Evolutionary conservation across 2,113 vertebrate species (phyloP).

Genomic region (Trematomus loennbergii): DNA sequence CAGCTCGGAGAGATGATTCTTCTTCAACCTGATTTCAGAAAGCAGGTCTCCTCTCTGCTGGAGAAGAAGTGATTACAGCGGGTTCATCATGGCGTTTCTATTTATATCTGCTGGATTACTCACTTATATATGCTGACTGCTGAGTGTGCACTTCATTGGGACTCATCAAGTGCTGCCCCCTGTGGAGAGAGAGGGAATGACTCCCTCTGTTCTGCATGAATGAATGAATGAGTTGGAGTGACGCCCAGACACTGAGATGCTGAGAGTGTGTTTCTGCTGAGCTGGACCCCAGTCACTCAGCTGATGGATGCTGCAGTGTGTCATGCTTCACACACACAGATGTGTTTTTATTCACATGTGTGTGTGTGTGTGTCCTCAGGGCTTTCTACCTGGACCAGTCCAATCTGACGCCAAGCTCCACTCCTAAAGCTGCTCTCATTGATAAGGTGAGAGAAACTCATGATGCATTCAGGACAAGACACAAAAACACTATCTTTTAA

Average conservation of each 20-base stretch:
- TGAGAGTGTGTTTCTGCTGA: conserved; percentile 74
- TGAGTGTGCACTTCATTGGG: conserved; percentile 75
- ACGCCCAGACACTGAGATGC: conserved; percentile 64
- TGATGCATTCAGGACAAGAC: not conserved
- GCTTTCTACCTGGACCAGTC: conserved; percentile 97
- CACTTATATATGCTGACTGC: conserved; percentile 68
- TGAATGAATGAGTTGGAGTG: conserved; percentile 80
- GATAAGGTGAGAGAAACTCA: conserved; percentile 92
- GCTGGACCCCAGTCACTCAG: conserved; percentile 62
- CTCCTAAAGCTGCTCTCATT: conserved; percentile 95
- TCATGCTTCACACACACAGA: not conserved
- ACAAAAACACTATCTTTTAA: too few species aligned
- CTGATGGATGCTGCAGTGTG: conserved; percentile 19
- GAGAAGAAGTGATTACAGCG: conserved; percentile 31
- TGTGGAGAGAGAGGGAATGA: conserved; percentile 30
- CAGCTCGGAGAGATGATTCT: too few species aligned
- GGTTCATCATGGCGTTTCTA: conserved; percentile 67
- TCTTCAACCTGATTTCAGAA: too few species aligned
- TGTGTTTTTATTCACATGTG: not conserved
- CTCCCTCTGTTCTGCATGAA: conserved; percentile 46
- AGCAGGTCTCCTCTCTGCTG: too few species aligned
- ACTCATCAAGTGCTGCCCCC: conserved; percentile 67
- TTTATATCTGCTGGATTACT: conserved; percentile 72
- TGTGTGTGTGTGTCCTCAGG: conserved; percentile 72
- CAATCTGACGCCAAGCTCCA: conserved; percentile 91